phyloP scores from a whole-genome alignment of 2,113 vertebrate genomes.

The Forbesichthys agassizii region DNA sequence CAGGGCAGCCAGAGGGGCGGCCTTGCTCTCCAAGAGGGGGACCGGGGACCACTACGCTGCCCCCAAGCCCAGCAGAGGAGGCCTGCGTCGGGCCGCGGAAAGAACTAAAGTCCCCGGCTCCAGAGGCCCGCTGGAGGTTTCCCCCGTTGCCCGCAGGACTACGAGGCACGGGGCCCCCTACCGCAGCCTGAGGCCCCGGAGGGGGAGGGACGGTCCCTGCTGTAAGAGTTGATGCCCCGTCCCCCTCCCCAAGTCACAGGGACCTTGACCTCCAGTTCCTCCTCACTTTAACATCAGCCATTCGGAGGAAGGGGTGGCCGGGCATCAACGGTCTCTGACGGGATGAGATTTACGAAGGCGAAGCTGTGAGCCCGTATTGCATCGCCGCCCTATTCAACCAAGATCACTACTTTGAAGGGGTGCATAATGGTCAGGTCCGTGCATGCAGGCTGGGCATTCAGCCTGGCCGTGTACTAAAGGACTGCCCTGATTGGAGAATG shows the following conservation, averaged over 20 bases:
- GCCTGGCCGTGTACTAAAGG: too few relatives aligned
- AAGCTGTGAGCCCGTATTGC: too few relatives aligned
- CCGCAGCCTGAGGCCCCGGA: constrained; percentile 25
- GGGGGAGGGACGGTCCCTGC: constrained; percentile 18
- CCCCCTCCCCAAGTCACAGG: constrained; percentile 16
- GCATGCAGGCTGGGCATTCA: too few relatives aligned
- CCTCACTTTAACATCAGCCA: too few relatives aligned
- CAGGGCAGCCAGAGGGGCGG: constrained; percentile 9
- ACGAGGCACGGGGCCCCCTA: neutral
- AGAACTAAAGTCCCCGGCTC: constrained; percentile 36
- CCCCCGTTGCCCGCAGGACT: neutral
- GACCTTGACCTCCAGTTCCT: too few relatives aligned
- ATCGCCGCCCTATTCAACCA: too few relatives aligned
- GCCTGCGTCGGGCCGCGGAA: constrained; percentile 24
- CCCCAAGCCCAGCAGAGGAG: constrained; percentile 36
- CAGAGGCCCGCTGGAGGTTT: constrained; percentile 17
- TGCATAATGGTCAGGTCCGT: too few relatives aligned
- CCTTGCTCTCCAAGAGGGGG: constrained; percentile 10
- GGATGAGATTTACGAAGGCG: too few relatives aligned
- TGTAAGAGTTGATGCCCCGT: constrained; percentile 1
- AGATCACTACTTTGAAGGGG: too few relatives aligned
- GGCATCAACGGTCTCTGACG: too few relatives aligned
- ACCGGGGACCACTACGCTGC: constrained; percentile 12
- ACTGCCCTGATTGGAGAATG: too few relatives aligned
- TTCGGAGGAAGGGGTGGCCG: too few relatives aligned